A percentile compares a stretch with the other conserved stretches of the same genome.
phyloP scores from a whole-genome alignment of 2,888 invertebrate species.

The Dasypolia templi region DNA sequence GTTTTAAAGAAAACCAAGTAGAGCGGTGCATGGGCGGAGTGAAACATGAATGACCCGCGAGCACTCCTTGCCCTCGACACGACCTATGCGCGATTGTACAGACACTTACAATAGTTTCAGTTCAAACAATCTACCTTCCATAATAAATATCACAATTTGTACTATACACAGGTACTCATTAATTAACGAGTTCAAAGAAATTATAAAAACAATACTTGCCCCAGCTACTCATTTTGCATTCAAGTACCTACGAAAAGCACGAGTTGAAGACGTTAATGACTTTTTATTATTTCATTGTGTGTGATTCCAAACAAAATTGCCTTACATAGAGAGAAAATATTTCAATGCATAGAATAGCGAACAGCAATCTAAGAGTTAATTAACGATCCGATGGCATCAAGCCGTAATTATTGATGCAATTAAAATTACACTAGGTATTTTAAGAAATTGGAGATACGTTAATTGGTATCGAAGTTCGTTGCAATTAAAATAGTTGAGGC shows the following conservation, averaged over 20 bases:
- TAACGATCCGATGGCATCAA: conserved; percentile 70
- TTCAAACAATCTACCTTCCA: conserved; percentile 61
- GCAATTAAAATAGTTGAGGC: conserved; percentile 68
- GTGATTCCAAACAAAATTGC: conserved; percentile 54
- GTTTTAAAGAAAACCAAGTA: conserved; percentile 75
- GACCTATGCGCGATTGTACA: conserved; percentile 76
- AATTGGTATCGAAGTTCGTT: conserved; percentile 52
- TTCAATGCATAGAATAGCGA: conserved; percentile 56
- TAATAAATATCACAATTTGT: conserved; percentile 50
- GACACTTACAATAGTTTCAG: conserved; percentile 74
- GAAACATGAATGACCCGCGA: conserved; percentile 81
- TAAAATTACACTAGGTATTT: conserved; percentile 59
- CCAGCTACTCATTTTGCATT: conserved; percentile 28
- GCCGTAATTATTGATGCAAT: conserved; percentile 68
- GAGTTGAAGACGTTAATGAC: conserved; percentile 47
- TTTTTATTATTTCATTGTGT: conserved; percentile 59
- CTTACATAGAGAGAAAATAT: conserved; percentile 56
- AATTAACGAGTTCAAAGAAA: conserved; percentile 46
- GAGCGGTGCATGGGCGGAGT: conserved; percentile 82
- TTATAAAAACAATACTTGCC: conserved; percentile 21
- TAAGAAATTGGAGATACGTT: conserved; percentile 55
- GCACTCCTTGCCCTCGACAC: conserved; percentile 78
- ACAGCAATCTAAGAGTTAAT: conserved; percentile 67
- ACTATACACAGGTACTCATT: conserved; percentile 21
- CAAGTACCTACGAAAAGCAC: conserved; percentile 20